phyloP scores from a whole-genome alignment of 2,797 vertebrate species.

The Loris lydekkerianus region DNA sequence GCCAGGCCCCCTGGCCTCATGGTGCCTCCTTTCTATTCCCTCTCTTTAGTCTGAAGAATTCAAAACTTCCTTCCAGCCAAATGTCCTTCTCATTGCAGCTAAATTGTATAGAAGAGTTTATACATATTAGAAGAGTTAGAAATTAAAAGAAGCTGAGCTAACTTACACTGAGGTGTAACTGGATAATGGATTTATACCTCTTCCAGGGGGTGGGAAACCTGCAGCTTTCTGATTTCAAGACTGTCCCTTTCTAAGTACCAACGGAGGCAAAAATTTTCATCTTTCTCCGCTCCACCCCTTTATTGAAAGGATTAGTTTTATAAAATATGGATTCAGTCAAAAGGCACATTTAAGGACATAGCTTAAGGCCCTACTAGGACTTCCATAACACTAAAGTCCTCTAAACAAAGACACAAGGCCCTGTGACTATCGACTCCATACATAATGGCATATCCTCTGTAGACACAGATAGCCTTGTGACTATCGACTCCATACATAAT shows the following conservation, averaged over 20 bases:
- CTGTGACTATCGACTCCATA: neutral
- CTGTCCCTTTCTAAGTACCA: no score
- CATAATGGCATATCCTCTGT: neutral
- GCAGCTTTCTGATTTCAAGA: neutral
- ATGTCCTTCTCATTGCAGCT: neutral
- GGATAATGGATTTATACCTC: neutral
- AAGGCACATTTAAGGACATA: no score
- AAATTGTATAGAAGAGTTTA: neutral
- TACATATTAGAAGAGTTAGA: neutral
- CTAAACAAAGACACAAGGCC: neutral
- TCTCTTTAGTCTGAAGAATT: neutral
- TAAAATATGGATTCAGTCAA: no score
- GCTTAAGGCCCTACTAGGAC: no score
- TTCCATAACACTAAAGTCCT: neutral
- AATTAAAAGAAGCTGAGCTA: neutral
- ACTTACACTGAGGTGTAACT: neutral
- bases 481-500: fast-evolving
- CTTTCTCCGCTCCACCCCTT: no score
- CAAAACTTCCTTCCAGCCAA: neutral
- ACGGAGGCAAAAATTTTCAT: no score
- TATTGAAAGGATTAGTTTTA: no score
- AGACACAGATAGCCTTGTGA: neutral
- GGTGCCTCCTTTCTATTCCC: neutral
- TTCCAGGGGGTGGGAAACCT: no score
- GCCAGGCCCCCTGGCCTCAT: neutral